Conservation (phyloP, 1,140 invertebrate genomes). For the Orchestia grillus region DNA sequence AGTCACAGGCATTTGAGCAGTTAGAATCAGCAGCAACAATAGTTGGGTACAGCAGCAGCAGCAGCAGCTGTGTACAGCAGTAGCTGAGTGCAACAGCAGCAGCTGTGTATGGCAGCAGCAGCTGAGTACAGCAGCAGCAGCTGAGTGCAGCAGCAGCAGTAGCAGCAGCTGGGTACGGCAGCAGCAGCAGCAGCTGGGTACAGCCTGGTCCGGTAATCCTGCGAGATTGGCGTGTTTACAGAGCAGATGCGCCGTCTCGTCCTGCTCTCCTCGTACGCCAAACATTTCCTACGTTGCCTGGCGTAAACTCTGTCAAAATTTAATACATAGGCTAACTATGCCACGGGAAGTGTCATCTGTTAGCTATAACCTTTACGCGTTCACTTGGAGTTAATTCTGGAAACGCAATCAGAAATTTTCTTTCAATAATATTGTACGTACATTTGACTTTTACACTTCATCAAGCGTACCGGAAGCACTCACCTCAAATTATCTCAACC, state of each 20-base stretch:
- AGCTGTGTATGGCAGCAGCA: background rate
- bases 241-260: slow-evolving; percentile 12
- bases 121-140: background rate
- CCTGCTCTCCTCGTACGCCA: background rate
- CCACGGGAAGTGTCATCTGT: background rate
- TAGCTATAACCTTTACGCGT: background rate
- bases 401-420: too few species aligned
- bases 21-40: background rate
- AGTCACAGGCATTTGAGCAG: background rate
- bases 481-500: too few species aligned
- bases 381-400: background rate
- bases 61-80: background rate
- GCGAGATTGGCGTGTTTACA: slow-evolving; percentile 11
- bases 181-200: slow-evolving; percentile 15
- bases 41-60: background rate
- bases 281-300: slow-evolving; percentile 16
- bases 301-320: background rate
- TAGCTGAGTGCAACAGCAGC: background rate
- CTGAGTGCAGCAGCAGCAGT: background rate
- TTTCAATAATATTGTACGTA: too few species aligned
- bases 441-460: too few species aligned
- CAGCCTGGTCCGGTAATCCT: background rate
- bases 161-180: background rate
- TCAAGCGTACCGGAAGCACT: too few species aligned
- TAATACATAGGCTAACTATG: background rate